Evolutionary conservation across 1,140 invertebrate species (phyloP).

Genomic region (Luehdorfia chinensis): DNA sequence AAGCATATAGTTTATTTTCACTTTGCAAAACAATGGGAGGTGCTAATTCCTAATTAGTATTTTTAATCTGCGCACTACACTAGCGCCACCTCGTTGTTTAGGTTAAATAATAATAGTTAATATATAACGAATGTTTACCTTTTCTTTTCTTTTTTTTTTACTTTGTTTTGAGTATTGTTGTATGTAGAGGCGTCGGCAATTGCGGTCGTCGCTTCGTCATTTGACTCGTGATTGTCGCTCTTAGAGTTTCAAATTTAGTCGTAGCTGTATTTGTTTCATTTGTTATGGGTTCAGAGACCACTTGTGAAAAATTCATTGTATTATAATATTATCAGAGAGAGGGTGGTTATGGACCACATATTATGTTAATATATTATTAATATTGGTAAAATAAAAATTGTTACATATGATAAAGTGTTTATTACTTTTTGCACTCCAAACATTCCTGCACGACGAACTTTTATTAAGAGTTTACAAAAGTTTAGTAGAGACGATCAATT

Average conservation of each 20-base stretch:
- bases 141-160: constrained; percentile 56
- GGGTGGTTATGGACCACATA: constrained; percentile 67
- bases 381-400: constrained; percentile 76
- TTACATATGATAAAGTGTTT: constrained; percentile 60
- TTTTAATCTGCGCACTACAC: constrained; percentile 10
- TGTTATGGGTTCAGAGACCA: constrained; percentile 68
- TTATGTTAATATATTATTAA: constrained; percentile 75
- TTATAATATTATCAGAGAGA: constrained; percentile 71
- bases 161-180: constrained; percentile 57
- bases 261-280: constrained; percentile 62
- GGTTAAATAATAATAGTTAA: constrained; percentile 52
- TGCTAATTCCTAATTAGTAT: constrained; percentile 18
- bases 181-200: too few relatives aligned
- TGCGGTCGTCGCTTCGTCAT: constrained; percentile 26
- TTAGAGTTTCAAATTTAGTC: constrained; percentile 38
- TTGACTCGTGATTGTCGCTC: constrained; percentile 33
- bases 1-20: constrained; percentile 6
- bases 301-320: constrained; percentile 70
- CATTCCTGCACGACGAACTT: too few relatives aligned
- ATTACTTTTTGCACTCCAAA: too few relatives aligned
- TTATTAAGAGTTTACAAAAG: constrained; percentile 2
- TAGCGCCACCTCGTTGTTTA: constrained; percentile 43
- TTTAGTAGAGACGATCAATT: too few relatives aligned
- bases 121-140: constrained; percentile 60
- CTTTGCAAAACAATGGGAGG: constrained; percentile 12